Evolutionary conservation across 1,140 invertebrate genomes (phyloP).

Genomic region (Drosophila tani): DNA sequence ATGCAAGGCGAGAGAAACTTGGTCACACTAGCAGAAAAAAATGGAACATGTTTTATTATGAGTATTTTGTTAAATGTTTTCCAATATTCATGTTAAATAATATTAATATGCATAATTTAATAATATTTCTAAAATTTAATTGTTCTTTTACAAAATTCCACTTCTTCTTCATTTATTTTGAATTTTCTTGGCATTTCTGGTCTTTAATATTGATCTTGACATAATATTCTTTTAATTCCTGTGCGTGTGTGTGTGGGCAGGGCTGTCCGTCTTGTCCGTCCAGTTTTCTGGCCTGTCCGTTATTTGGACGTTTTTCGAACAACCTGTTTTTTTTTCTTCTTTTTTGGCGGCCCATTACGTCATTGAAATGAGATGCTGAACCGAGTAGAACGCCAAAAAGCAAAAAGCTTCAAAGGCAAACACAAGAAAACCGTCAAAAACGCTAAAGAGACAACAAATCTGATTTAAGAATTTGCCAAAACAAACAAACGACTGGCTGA

Average conservation of each 20-base stretch:
- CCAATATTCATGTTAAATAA: too few species aligned
- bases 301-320: constrained; percentile 35
- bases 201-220: constrained; percentile 1
- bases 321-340: constrained; percentile 51
- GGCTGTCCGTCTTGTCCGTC: constrained; percentile 8
- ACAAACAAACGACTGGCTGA: not conserved
- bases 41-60: not conserved
- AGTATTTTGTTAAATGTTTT: not conserved
- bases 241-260: constrained; percentile 13
- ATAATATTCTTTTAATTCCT: not conserved
- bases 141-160: too few species aligned
- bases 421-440: constrained; percentile 32
- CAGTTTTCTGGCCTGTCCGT: constrained; percentile 26
- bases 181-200: not conserved
- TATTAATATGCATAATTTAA: too few species aligned
- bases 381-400: constrained; percentile 37
- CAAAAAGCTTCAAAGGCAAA: constrained; percentile 17
- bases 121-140: too few species aligned
- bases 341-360: constrained; percentile 49
- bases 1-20: constrained; percentile 17
- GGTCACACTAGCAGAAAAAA: not conserved
- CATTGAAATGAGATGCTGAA: constrained; percentile 31
- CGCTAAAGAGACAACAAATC: constrained; percentile 40
- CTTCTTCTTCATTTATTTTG: not conserved
- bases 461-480: constrained; percentile 19